phyloP scores from a whole-genome alignment of 2,797 vertebrate species.

The Psittacula echo region DNA sequence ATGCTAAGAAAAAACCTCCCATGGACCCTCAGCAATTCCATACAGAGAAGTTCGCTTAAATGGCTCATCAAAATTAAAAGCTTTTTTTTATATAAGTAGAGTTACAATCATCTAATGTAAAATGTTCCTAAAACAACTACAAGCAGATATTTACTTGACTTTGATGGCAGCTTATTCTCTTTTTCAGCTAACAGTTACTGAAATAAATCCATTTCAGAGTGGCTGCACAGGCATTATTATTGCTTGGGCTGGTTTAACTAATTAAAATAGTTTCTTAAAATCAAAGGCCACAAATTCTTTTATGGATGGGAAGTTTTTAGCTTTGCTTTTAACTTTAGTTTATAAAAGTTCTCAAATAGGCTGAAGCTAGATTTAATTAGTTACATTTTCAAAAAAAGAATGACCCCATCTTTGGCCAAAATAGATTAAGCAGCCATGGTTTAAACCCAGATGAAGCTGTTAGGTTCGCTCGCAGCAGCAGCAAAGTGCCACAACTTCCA shows the following conservation, averaged over 20 bases:
- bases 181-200: neutral
- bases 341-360: neutral
- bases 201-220: neutral
- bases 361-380: neutral
- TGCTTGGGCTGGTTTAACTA: neutral
- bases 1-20: neutral
- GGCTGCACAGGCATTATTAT: neutral
- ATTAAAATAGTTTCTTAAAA: neutral
- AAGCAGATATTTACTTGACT: neutral
- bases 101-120: neutral
- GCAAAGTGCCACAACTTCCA: neutral
- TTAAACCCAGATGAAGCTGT: neutral
- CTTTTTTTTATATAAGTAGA: neutral
- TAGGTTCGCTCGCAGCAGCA: neutral
- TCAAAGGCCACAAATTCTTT: neutral
- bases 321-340: neutral
- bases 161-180: neutral
- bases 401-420: neutral
- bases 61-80: neutral
- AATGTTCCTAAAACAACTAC: neutral
- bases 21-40: neutral
- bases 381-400: neutral
- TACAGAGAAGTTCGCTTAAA: neutral
- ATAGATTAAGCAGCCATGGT: neutral
- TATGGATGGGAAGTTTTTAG: rapidly evolving